Evolutionary conservation across 2,888 invertebrate genomes (phyloP), one percentile per base, ranked within the genome.

Genomic region (Leptopterna dolabrata): DNA sequence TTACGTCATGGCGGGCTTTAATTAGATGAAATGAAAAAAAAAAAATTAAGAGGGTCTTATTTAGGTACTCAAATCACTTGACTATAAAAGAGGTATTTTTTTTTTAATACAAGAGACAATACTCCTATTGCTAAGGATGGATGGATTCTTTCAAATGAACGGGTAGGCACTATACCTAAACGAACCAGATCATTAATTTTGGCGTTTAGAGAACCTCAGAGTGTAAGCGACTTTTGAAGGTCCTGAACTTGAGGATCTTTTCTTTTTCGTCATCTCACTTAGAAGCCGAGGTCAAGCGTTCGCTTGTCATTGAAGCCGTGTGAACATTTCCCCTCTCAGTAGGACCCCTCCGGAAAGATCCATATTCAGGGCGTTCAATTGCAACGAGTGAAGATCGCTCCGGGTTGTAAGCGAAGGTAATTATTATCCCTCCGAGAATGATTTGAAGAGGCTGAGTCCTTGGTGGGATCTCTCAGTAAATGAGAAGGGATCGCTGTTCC

Each of bases 291-390:
- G 81, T 78, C 78, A 24, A 24, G 45, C 78, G 78, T 45, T 78
- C 78, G 36, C 78, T 24, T 78, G 78, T 78, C 78, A 78, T 78
- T 78, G 78, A 45, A 45, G n/a, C 36, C 78, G 41, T 78, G 41
- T 43, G 27, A 78, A 78, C 78, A 45, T 78, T 78, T 78, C n/a
- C 45, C 78, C 24, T 13, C 78, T 63, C 27, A 24, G 63, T 24
- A 63, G 63, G 63, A 63, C 36, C 63, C 63, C 63, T 63, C 63
- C 24, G 63, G 24, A 27, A 19, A 24, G 63, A 24, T 63, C 63
- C 63, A 63, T 63, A 63, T 63, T 63, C 24, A 63, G 24, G 63
- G 24, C 27, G 55, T 19, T n/a, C 11, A 55, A 19, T 55, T 47
- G 47, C 47, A 13, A 13, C 47, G 51, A 51, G 51, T 63, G 63